These are phyloP conservation scores for Ganaspis brasiliensis DNA, from an alignment of 2,888 invertebrate genomes.

Conservation along the genomic window DNA sequence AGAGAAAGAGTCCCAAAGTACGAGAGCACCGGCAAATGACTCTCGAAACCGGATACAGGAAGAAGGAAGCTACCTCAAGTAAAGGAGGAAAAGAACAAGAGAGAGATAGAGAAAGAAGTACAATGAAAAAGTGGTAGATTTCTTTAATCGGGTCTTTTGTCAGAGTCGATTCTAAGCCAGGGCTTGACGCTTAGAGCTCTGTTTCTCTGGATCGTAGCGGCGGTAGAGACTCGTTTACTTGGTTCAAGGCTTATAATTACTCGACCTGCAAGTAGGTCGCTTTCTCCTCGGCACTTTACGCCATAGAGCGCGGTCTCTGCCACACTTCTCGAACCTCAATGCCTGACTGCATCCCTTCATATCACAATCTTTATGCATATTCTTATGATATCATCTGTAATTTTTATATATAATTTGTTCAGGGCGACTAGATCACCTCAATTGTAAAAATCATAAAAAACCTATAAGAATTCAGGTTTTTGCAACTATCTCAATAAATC, in stretches of 20 bases:
- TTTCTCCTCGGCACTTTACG: constrained; percentile 76
- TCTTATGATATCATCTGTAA: neutral
- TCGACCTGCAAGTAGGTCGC: constrained; percentile 78
- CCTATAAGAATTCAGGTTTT: no score
- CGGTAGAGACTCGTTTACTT: constrained; percentile 73
- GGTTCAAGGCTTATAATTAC: constrained; percentile 79
- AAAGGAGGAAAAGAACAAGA: constrained; percentile 40
- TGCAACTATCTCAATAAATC: no score
- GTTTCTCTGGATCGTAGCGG: constrained; percentile 61
- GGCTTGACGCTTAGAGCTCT: constrained; percentile 12
- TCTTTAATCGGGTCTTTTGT: constrained; percentile 29
- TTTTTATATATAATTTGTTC: no score
- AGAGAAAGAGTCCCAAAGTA: constrained; percentile 5
- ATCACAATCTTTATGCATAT: neutral
- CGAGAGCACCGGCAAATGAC: constrained; percentile 17
- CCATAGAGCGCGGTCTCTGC: constrained; percentile 58
- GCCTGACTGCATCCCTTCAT: constrained; percentile 46
- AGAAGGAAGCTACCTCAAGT: constrained; percentile 52
- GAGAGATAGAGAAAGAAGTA: constrained; percentile 20
- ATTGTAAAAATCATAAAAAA: no score
- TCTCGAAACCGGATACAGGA: constrained; percentile 49
- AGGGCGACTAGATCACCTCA: no score
- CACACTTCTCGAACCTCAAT: constrained; percentile 56
- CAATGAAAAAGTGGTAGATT: constrained; percentile 18
- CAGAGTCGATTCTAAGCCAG: constrained; percentile 9